A percentile compares a stretch with the other conserved stretches of the same genome.
phyloP scores from a whole-genome alignment of 2,888 invertebrate genomes.

The Drosophila recens region DNA sequence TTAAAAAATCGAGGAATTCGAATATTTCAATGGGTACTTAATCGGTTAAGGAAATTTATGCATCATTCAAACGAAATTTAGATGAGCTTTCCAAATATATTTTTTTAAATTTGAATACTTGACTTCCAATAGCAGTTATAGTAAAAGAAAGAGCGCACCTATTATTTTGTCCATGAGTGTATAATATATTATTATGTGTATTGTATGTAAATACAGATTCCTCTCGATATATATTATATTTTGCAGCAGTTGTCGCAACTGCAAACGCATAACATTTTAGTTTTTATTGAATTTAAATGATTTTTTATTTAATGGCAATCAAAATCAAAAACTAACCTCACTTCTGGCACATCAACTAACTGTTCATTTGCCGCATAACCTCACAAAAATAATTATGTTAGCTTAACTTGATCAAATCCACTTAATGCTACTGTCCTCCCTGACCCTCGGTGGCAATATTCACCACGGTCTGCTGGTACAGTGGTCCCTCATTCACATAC shows the following conservation, averaged over 20 bases:
- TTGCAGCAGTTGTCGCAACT: slow-evolving; percentile 37
- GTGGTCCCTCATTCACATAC: slow-evolving; percentile 92
- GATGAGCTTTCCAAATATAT: no score
- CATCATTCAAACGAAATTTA: no score
- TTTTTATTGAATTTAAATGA: no score
- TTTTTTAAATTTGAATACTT: no score
- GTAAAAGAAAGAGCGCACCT: no score
- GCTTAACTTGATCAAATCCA: background rate
- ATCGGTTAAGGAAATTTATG: no score
- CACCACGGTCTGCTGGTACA: slow-evolving; percentile 89
- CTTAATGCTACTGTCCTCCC: slow-evolving; percentile 31
- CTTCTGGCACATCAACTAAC: background rate
- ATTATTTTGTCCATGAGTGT: no score
- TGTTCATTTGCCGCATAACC: background rate
- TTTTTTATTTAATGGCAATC: no score
- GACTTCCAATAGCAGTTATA: no score
- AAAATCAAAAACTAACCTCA: background rate
- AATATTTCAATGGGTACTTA: no score
- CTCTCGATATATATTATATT: slow-evolving; percentile 22
- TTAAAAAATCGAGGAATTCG: no score
- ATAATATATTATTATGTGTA: slow-evolving; percentile 26
- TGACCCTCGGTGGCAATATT: slow-evolving; percentile 90
- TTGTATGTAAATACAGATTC: slow-evolving; percentile 29
- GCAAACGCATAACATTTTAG: slow-evolving; percentile 14
- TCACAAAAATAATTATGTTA: slow-evolving; percentile 4